Conservation (phyloP, 2,113 vertebrate genomes). For the Neodontobutis hainanensis region DNA sequence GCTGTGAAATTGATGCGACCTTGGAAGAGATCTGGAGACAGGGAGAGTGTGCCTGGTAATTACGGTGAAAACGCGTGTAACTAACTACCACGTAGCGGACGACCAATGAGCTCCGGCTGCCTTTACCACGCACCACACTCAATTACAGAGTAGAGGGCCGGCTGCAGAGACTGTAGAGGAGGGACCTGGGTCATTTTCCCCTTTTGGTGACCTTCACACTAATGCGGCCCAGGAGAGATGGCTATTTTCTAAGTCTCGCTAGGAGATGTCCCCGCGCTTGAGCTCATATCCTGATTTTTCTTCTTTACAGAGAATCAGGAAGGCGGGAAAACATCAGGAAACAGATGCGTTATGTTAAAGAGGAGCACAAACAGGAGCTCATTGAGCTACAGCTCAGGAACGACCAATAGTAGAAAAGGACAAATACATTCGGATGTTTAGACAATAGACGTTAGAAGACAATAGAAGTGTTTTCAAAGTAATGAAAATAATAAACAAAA, state of each 20-base stretch:
- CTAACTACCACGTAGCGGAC: slow-evolving; percentile 74
- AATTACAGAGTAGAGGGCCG: slow-evolving; percentile 64
- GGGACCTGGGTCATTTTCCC: slow-evolving; percentile 64
- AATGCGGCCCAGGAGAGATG: slow-evolving; percentile 70
- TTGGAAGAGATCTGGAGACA: slow-evolving; percentile 70
- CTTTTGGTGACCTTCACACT: slow-evolving; percentile 76
- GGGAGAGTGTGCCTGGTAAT: slow-evolving; percentile 72
- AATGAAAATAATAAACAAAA: too few species aligned
- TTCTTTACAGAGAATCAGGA: slow-evolving; percentile 8
- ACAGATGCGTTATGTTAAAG: neutral
- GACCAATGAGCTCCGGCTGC: slow-evolving; percentile 66
- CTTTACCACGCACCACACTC: slow-evolving; percentile 64
- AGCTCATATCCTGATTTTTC: slow-evolving; percentile 4
- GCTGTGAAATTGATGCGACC: slow-evolving; percentile 78
- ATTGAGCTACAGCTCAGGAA: too few species aligned
- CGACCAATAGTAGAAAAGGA: too few species aligned
- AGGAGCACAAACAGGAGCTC: too few species aligned
- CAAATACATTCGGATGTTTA: too few species aligned
- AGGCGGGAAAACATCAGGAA: slow-evolving; percentile 21
- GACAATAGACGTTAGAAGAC: too few species aligned
- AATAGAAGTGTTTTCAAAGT: too few species aligned
- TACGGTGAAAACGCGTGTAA: slow-evolving; percentile 77
- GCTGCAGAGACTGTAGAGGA: slow-evolving; percentile 34
- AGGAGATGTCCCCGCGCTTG: slow-evolving; percentile 54
- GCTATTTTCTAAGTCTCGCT: slow-evolving; percentile 69